These are phyloP conservation scores for Sthenelais limicola DNA, from an alignment of 2,888 invertebrate species.

Conservation along the genomic window DNA sequence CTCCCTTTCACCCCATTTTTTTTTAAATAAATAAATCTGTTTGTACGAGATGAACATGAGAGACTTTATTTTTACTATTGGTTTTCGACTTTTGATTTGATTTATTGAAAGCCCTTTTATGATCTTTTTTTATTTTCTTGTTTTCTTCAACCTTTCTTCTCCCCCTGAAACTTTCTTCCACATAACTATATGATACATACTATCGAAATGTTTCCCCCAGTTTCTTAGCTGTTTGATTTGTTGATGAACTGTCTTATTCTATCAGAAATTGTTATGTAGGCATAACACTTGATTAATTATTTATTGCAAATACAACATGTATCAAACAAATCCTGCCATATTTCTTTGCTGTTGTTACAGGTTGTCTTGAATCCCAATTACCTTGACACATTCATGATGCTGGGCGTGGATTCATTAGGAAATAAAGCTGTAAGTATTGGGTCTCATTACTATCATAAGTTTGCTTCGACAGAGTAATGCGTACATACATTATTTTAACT, in stretches of 20 bases:
- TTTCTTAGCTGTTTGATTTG: no score
- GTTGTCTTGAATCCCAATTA: constrained; percentile 78
- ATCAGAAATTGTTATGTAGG: no score
- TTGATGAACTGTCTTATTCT: no score
- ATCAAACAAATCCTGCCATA: no score
- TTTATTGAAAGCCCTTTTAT: neutral
- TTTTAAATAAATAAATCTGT: neutral
- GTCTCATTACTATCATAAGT: no score
- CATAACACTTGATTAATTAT: no score
- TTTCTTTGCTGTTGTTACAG: constrained; percentile 55
- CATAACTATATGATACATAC: no score
- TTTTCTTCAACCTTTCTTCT: neutral
- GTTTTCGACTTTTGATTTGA: neutral
- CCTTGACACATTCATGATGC: constrained; percentile 79
- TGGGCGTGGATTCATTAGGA: constrained; percentile 77
- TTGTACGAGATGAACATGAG: neutral
- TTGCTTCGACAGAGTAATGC: no score
- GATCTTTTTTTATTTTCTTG: neutral
- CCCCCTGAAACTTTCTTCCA: no score
- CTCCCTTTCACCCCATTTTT: neutral
- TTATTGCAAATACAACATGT: no score
- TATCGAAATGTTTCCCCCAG: no score
- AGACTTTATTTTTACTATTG: neutral
- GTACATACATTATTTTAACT: no score
- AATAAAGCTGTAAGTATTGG: constrained; percentile 77